Evolutionary conservation across 2,113 vertebrate genomes (phyloP).

Genomic region (Axis porcinus): DNA sequence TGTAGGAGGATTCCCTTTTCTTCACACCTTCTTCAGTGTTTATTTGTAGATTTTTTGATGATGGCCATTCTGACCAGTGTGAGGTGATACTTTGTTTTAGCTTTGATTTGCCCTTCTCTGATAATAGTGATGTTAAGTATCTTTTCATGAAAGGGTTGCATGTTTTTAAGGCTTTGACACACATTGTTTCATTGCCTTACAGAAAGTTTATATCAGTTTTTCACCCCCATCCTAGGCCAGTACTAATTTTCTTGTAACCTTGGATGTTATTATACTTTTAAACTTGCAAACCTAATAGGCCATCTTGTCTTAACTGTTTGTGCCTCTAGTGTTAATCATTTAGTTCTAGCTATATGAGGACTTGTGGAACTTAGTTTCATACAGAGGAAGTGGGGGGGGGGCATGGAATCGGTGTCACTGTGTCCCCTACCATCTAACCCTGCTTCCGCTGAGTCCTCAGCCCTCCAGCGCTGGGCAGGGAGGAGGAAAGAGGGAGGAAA

Average conservation of each 20-base stretch:
- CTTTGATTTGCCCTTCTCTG: not conserved
- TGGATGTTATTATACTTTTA: not conserved
- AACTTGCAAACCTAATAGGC: not conserved
- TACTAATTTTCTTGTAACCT: not conserved
- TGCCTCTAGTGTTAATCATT: not conserved
- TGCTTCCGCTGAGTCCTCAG: not conserved
- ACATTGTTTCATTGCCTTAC: not conserved
- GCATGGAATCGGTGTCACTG: accelerated
- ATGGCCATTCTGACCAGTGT: not conserved
- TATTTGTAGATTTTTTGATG: not conserved
- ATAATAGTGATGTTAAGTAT: not conserved
- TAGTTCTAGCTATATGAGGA: not conserved
- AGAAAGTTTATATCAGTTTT: not conserved
- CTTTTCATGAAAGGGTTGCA: not conserved
- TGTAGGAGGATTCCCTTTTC: not conserved
- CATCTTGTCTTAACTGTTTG: not conserved
- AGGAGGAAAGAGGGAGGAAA: not conserved
- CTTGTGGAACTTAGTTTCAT: not conserved
- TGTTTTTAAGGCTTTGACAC: not conserved
- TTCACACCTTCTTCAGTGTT: not conserved
- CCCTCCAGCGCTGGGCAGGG: too few relatives aligned
- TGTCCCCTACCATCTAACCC: not conserved
- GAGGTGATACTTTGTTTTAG: not conserved
- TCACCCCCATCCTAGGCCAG: not conserved
- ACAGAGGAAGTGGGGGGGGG: not conserved